phyloP scores from a whole-genome alignment of 2,888 invertebrate genomes.

The Trissolcus brochymenae region DNA sequence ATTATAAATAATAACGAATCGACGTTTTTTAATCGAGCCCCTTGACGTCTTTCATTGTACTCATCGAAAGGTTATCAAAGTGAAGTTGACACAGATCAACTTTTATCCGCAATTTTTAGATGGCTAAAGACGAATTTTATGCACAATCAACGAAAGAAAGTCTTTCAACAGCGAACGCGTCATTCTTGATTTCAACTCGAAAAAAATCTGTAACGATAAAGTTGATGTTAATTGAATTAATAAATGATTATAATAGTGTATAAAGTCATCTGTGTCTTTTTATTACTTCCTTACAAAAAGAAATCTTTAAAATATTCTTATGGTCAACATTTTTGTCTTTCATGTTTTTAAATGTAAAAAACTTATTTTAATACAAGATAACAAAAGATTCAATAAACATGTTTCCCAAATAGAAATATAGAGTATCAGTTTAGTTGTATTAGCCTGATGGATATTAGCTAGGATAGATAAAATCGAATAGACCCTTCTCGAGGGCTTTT shows the following conservation, averaged over 20 bases:
- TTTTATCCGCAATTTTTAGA: slow-evolving; percentile 60
- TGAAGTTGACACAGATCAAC: slow-evolving; percentile 30
- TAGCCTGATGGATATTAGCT: slow-evolving; percentile 57
- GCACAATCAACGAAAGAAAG: slow-evolving; percentile 66
- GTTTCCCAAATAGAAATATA: slow-evolving; percentile 61
- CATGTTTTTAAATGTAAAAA: neutral
- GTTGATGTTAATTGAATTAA: slow-evolving; percentile 73
- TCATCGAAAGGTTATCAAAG: slow-evolving; percentile 24
- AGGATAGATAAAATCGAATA: slow-evolving; percentile 62
- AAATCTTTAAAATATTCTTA: neutral
- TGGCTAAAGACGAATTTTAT: slow-evolving; percentile 56
- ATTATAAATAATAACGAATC: slow-evolving; percentile 34
- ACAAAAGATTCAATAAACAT: slow-evolving; percentile 57
- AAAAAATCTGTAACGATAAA: slow-evolving; percentile 67
- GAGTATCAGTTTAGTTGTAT: slow-evolving; percentile 62
- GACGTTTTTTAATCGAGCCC: slow-evolving; percentile 27
- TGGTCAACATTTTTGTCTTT: neutral
- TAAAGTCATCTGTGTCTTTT: slow-evolving; percentile 12
- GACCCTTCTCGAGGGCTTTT: slow-evolving; percentile 57
- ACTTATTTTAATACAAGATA: neutral
- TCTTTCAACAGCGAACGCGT: slow-evolving; percentile 33
- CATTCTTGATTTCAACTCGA: slow-evolving; percentile 66
- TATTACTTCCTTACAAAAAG: neutral
- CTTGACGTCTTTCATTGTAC: slow-evolving; percentile 34
- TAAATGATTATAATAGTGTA: slow-evolving; percentile 45